Base-by-base conservation (phyloP, 2,113 vertebrate genomes). In the Cinclus mexicanus region DNA sequence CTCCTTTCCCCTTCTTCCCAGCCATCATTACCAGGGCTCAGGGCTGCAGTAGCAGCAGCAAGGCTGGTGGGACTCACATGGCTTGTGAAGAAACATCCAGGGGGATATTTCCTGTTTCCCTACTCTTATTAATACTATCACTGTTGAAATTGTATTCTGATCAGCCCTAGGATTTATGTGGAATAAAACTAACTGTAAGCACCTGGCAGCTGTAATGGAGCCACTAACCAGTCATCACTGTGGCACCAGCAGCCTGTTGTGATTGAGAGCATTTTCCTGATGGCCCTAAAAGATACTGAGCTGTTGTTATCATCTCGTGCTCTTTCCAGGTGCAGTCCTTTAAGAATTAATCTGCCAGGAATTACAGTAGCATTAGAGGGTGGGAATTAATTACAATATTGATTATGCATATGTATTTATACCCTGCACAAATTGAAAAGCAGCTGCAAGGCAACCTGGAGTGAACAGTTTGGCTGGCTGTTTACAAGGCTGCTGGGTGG, bases 401-500 rank as follows among this genome's bases (percentile, higher is more conserved):
- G 95, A 94, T 92, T 95, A 67, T 93, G 97, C 89, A 56, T 78
- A 92, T 94, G 79, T 97, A 97, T 98, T 96, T 97, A 97, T 96
- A 89, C 77, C 72, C 89, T 87, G 44, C 77, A 61, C 56, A 72
- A 93, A 67, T 89, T 6, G 63, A 97, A 97, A 97, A 94, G 84
- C 92, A 95, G 94, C 94, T 97, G 96, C 91, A 90, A 89, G 93
- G 75, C 82, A 95, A 87, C 52, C 76, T 93, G 84, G 93, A 96
- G 94, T 94, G 94, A 96, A 85, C 83, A 98, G 98, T 97, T 98
- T 89, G 93, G 82, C 52, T 93, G 89, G 93, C 97, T 98, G 96
- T 98, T 98, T 98, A 97, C 87, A 97, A 91, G 82, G 25, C 94
- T 93, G 88, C 87, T 96, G 97, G 95, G 97, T 96, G 90, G 94